These are phyloP conservation scores for Panthera uncia DNA, from an alignment of 2,113 vertebrate genomes.

Conservation along the genomic window DNA sequence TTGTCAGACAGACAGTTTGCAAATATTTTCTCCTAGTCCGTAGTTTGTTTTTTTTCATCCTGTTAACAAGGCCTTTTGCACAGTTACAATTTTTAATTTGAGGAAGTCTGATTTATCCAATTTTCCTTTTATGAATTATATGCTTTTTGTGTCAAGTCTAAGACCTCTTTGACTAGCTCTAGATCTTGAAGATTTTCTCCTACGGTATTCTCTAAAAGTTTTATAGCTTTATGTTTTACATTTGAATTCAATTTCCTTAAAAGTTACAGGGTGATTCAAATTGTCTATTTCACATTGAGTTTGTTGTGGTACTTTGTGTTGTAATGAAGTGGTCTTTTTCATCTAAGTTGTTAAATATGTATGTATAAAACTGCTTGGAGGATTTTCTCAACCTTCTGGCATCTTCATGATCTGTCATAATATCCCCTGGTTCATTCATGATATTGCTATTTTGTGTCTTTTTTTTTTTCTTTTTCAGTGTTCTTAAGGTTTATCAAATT, in stretches of 20 bases:
- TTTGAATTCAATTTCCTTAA: not conserved
- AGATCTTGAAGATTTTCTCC: conserved; percentile 9
- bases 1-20: not conserved
- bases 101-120: not conserved
- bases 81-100: not conserved
- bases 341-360: not conserved
- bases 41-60: not conserved
- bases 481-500: not conserved
- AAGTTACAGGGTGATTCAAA: not conserved
- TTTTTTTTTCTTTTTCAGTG: not conserved
- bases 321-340: not conserved
- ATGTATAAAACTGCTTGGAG: not conserved
- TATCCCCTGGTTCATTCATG: not conserved
- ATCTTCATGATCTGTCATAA: not conserved
- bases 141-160: not conserved
- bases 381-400: not conserved
- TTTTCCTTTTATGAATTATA: not conserved
- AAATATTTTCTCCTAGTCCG: conserved; percentile 18
- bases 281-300: not conserved
- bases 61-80: not conserved
- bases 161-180: not conserved
- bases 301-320: not conserved
- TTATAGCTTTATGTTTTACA: conserved; percentile 10
- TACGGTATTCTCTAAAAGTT: not conserved
- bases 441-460: not conserved